Base-by-base conservation (phyloP, 2,797 vertebrate genomes). In the Sebastiscus albofasciatus region DNA sequence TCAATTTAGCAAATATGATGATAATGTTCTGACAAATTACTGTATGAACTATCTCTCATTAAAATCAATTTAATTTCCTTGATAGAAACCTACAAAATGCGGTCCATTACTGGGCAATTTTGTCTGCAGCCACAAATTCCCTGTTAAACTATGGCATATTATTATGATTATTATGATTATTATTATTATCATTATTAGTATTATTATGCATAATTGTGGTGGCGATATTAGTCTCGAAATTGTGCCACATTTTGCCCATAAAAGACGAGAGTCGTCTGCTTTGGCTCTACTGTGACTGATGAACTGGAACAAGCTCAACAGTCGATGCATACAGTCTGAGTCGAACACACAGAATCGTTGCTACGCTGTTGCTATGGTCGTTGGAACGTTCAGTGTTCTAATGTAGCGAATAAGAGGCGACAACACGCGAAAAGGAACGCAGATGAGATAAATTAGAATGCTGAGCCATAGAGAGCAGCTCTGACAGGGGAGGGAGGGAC, bases 81-180 rank as follows among this genome's bases (percentile, higher is more conserved):
- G 42, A 46, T 39, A 33, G 55, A 76, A 68, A 68, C n/a, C 39
- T 34, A 34, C 10, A 52, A n/a, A 20, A 18, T 16, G 6, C 16
- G 34, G 20, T 22, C 20, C 5, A 42, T 56, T 12, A 24, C 20
- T 31, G 52, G 8, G 8, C 22, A 64, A 24, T 49, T 49, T 26
- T 36, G 24, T 39, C 2, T 27, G 4, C 24, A 55, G 36, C 20
- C 34, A 4, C 11, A 13, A 27, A 22, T 42, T 72, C 55, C 2
- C 9, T 61, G n/a, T 16, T 52, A 70, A 26, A 70, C 27, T 29
- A 29, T 29, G 27, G 27, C 27, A 29, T 3, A 42, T 16, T 1
- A 13, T 13, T 0, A 39, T 14, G 0, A 14, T 14, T 0, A 14
- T 33, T 0, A 33, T 6, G 13, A 36, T 13, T 1, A 56, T 7